Evolutionary conservation across 2,888 invertebrate species (phyloP).

Genomic region (Nemotelus pantherinus): DNA sequence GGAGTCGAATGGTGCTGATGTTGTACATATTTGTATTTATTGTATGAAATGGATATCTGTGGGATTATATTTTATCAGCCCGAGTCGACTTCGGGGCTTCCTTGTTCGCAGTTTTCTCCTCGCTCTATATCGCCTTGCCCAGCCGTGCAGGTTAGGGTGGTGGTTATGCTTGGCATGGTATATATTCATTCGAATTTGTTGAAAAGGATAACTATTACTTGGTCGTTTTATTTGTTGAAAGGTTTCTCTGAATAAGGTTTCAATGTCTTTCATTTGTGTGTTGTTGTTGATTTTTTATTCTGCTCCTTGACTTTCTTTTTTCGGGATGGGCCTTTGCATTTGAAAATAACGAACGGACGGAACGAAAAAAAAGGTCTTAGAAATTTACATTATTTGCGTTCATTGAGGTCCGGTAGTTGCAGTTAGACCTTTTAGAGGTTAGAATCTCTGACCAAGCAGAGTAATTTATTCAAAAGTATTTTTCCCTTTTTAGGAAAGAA

Average conservation of each 20-base stretch:
- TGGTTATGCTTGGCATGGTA: not conserved
- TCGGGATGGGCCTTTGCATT: not conserved
- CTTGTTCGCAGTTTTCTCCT: not conserved
- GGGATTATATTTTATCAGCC: conserved; percentile 48
- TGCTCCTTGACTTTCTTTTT: not conserved
- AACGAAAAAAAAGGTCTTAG: conserved; percentile 2
- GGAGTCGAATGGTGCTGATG: conserved; percentile 27
- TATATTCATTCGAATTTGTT: conserved; percentile 41
- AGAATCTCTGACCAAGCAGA: not conserved
- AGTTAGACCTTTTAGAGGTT: not conserved
- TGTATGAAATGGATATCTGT: conserved; percentile 51
- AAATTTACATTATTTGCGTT: not conserved
- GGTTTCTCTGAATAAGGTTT: conserved; percentile 47
- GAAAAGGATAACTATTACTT: conserved; percentile 50
- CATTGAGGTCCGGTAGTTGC: not conserved
- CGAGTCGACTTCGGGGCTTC: conserved; percentile 1
- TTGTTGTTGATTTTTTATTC: not conserved
- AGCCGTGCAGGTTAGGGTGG: not conserved
- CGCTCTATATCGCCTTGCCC: not conserved
- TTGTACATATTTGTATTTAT: conserved; percentile 43
- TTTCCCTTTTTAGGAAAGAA: not conserved
- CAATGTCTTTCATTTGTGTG: conserved; percentile 3
- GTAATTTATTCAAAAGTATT: not conserved
- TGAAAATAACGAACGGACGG: not conserved
- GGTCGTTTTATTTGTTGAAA: conserved; percentile 49